Base-by-base conservation (phyloP, 2,797 vertebrate species). In the Sparidentex hasta region DNA sequence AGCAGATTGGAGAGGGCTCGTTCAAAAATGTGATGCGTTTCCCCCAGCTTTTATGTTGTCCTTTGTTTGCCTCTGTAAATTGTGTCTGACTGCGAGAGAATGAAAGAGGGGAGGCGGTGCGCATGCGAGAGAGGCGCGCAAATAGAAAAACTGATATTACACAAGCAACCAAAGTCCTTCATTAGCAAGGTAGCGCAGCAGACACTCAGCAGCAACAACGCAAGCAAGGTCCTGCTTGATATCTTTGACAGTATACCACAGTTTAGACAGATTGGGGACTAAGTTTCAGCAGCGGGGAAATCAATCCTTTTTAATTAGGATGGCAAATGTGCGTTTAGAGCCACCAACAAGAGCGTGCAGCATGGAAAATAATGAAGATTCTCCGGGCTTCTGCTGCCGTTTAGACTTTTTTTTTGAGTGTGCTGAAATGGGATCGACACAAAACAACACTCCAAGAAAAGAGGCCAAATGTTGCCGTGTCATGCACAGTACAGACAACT, bases 281-380 rank as follows among this genome's bases (percentile, higher is more conserved):
- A n/a, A 66, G 65, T 77, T 78, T 82, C 52, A 65, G 73, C 71
- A 41, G 71, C 7, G 23, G 52, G 17, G 64, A 84, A 89, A 91
- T 89, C 80, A 74, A 78, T 91, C 80, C 21, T 9, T 66, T 91
- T 92, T 89, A 90, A 92, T 92, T 90, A 82, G 74, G 80, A 68
- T 80, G 78, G 79, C 59, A 86, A 79, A 89, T 86, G 67, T 81
- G 75, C 57, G 4, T 82, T 82, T 77, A 83, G 63, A 65, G 74
- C 86, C 65, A 74, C 71, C 27, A 67, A 67, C 75, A 70, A 52
- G 29, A 83, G 41, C 71, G 71, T 20, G 46, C 47, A 23, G 63
- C 52, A 54, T 43, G 59, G 69, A 85, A 74, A 75, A 59, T 44
- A 69, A 80, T 38, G 33, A 27, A 3, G 23, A 74, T 47, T 59